Evolutionary conservation across 2,888 invertebrate species (phyloP).

Genomic region (Pammene aurita): DNA sequence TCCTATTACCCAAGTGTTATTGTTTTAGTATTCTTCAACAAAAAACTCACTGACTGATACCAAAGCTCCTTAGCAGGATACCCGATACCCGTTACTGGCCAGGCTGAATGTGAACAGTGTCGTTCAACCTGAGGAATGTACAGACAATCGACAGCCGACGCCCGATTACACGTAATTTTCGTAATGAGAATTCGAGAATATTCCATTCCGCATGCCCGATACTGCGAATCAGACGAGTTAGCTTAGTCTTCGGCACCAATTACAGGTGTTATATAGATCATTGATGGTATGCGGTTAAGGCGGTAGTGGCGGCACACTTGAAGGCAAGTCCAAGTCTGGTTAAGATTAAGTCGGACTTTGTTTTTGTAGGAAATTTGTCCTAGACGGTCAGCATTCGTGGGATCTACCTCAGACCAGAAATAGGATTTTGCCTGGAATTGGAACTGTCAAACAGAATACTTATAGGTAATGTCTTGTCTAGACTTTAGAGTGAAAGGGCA

Average conservation of each 20-base stretch:
- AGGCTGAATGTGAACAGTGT: conserved; percentile 35
- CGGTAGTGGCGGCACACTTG: no score
- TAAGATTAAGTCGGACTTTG: no score
- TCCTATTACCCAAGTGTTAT: not conserved
- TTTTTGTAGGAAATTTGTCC: no score
- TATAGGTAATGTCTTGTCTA: no score
- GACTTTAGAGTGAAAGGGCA: no score
- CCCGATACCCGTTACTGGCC: conserved; percentile 18
- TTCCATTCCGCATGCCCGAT: not conserved
- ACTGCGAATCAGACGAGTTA: not conserved
- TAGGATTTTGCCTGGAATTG: no score
- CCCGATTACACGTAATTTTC: conserved; percentile 45
- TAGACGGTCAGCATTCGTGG: no score
- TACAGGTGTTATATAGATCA: not conserved
- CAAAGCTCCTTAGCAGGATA: conserved; percentile 16
- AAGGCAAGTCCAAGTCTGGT: no score
- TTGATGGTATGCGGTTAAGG: not conserved
- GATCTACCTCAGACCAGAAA: no score
- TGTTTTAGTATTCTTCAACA: conserved; percentile 4
- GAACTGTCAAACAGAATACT: no score
- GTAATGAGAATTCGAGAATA: conserved; percentile 34
- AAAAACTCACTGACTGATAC: conserved; percentile 15
- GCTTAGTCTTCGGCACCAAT: not conserved
- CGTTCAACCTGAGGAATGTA: conserved; percentile 51
- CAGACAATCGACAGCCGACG: conserved; percentile 46